phyloP scores from a whole-genome alignment of 2,797 vertebrate species.

The Gambusia yucatana region DNA sequence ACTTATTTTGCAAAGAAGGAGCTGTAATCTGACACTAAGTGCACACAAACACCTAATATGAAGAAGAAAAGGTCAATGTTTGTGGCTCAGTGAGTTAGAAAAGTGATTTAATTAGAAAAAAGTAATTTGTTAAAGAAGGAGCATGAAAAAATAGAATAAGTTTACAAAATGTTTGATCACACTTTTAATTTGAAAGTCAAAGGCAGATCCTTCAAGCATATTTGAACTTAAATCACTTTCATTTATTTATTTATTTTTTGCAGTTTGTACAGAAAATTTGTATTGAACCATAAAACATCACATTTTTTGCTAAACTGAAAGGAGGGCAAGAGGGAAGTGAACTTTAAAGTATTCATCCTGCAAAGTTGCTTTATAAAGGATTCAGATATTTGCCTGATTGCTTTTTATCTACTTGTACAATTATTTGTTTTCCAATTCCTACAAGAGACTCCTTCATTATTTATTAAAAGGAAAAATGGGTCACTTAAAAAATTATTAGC shows the following conservation, averaged over 20 bases:
- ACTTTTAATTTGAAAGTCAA: background rate
- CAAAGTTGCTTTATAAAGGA: background rate
- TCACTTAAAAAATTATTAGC: background rate
- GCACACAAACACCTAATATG: constrained; percentile 15
- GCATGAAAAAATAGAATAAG: background rate
- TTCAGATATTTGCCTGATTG: too few species aligned
- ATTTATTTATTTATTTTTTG: background rate
- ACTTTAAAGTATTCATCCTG: background rate
- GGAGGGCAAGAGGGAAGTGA: background rate
- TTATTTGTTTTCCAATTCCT: background rate
- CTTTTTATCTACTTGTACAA: background rate
- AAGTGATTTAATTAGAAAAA: background rate
- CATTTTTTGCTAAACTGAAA: background rate
- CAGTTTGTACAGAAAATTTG: background rate
- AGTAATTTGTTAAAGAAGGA: background rate
- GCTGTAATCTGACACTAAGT: constrained; percentile 25
- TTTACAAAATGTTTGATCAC: background rate
- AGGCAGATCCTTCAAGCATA: background rate
- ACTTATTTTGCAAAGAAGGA: constrained; percentile 42
- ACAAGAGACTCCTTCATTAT: background rate
- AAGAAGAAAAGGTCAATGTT: constrained; percentile 10
- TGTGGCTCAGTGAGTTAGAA: constrained; percentile 11
- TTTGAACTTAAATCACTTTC: too few species aligned
- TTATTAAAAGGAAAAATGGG: background rate
- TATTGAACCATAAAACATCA: background rate